phyloP scores from a whole-genome alignment of 1,140 invertebrate species.

The Lucilia cuprina region DNA sequence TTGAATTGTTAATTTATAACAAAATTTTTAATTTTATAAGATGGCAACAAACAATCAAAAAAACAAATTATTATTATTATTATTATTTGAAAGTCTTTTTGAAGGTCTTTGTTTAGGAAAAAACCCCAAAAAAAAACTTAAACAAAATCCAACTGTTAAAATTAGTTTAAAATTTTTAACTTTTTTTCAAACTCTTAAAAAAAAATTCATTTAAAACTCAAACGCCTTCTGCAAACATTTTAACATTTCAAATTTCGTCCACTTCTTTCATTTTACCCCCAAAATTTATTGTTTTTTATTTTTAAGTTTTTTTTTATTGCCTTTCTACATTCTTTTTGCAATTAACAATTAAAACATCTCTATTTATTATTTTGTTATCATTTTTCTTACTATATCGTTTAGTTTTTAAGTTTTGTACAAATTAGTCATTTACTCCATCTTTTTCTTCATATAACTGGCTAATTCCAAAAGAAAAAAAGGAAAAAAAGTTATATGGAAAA shows the following conservation, averaged over 20 bases:
- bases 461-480: neutral
- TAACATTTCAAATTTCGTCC: neutral
- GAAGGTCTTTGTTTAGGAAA: too few species aligned
- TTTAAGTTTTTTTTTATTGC: neutral
- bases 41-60: too few species aligned
- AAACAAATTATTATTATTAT: too few species aligned
- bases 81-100: too few species aligned
- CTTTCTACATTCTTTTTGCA: neutral
- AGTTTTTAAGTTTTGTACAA: constrained; percentile 31
- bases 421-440: constrained; percentile 22
- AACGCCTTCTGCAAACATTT: neutral
- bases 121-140: too few species aligned
- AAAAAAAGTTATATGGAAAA: neutral
- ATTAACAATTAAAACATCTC: neutral
- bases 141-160: too few species aligned
- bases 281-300: neutral
- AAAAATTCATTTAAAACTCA: too few species aligned
- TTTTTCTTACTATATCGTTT: neutral
- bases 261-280: neutral
- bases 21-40: too few species aligned
- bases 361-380: neutral
- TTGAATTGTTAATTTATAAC: too few species aligned
- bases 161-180: too few species aligned
- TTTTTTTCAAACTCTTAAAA: too few species aligned
- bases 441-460: constrained; percentile 6